Percentiles rank a stretch among this genome's conserved stretches.
Conservation (phyloP, 2,888 invertebrate species). For the Drosophila cyrtoloma region DNA sequence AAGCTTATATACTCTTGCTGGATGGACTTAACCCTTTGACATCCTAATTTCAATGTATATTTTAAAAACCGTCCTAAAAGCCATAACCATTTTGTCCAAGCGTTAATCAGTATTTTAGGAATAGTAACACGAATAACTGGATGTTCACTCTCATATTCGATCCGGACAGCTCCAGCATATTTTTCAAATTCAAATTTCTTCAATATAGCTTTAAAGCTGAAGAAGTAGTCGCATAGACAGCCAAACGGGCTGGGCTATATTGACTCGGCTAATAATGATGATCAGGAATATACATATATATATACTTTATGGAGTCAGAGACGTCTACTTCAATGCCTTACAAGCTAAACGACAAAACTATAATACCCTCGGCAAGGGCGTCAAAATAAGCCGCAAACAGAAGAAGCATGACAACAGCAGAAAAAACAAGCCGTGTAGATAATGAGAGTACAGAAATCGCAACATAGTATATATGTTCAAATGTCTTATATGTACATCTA, state of each 20-base stretch:
- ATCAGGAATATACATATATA: background rate
- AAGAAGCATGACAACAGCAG: constrained; percentile 46
- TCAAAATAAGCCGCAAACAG: constrained; percentile 30
- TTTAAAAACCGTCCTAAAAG: too few species aligned
- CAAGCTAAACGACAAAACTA: constrained; percentile 10
- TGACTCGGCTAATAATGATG: background rate
- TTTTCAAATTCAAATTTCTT: background rate
- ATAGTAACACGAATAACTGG: background rate
- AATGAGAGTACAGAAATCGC: constrained; percentile 59
- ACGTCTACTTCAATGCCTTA: background rate
- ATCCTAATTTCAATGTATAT: too few species aligned
- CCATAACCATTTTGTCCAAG: too few species aligned
- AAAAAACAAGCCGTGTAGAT: constrained; percentile 41
- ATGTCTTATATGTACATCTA: background rate
- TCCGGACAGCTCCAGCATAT: background rate
- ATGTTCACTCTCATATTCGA: background rate
- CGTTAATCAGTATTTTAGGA: background rate
- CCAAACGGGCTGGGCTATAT: background rate
- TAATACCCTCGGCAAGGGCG: background rate
- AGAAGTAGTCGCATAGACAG: background rate
- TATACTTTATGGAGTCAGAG: background rate
- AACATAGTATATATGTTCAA: constrained; percentile 7
- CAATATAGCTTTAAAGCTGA: background rate
- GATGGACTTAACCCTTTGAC: background rate
- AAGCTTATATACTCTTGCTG: background rate